Percentiles rank a stretch among this genome's conserved stretches.
phyloP scores from a whole-genome alignment of 2,888 invertebrate genomes.

The Lottia gigantea region DNA sequence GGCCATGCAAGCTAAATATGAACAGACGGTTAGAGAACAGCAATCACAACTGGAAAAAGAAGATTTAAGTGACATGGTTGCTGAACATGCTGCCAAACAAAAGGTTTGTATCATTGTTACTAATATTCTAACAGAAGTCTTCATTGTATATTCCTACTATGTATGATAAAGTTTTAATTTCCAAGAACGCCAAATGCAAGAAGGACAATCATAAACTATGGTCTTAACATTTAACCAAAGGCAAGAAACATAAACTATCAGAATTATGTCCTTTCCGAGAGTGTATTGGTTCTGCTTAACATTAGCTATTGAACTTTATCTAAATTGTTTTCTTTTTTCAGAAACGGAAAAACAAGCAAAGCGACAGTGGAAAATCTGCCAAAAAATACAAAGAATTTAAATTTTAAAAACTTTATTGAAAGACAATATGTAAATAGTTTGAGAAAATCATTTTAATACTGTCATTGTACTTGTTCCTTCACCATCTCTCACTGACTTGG shows the following conservation, averaged over 20 bases:
- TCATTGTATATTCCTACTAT: no score
- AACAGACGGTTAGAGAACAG: constrained; percentile 93
- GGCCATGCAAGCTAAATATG: constrained; percentile 87
- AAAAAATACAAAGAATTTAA: constrained; percentile 99
- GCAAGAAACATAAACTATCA: no score
- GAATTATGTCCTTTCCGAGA: no score
- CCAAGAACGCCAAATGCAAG: no score
- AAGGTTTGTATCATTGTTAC: constrained; percentile 74
- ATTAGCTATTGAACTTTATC: no score
- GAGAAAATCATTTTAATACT: background rate
- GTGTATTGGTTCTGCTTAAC: no score
- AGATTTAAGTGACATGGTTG: constrained; percentile 98
- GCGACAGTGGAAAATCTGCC: constrained; percentile 85
- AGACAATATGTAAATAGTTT: constrained; percentile 2
- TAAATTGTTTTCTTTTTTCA: constrained; percentile 71
- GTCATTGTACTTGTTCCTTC: background rate
- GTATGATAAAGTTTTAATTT: no score
- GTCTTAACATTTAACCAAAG: no score
- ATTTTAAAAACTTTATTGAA: constrained; percentile 74
- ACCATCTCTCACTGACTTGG: no score
- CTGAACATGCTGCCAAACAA: constrained; percentile 96
- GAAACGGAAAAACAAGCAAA: constrained; percentile 88
- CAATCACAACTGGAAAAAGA: constrained; percentile 89
- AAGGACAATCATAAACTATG: no score
- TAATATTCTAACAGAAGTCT: no score